Conservation (phyloP, 2,888 invertebrate genomes). For the Harmothoe impar region DNA sequence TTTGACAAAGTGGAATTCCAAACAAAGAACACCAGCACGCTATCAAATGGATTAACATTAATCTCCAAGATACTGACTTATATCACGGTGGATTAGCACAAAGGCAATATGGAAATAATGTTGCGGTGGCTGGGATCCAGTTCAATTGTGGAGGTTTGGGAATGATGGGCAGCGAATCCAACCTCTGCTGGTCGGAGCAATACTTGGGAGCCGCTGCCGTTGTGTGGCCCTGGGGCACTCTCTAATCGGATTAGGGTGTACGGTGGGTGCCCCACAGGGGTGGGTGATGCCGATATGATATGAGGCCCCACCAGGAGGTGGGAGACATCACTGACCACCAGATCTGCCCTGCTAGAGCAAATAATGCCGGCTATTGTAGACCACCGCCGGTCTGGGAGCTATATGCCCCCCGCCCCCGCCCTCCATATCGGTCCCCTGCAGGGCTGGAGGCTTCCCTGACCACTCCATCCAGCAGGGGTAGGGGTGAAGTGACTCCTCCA, state of each 20-base stretch:
- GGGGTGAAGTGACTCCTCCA: background rate
- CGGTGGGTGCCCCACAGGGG: background rate
- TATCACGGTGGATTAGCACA: too few species aligned
- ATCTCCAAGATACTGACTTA: too few species aligned
- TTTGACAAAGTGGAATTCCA: too few species aligned
- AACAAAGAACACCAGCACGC: too few species aligned
- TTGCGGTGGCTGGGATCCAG: too few species aligned
- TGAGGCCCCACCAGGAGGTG: background rate
- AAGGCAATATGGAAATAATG: too few species aligned
- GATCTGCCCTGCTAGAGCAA: background rate
- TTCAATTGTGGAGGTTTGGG: too few species aligned
- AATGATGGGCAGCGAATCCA: too few species aligned
- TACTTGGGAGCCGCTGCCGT: background rate
- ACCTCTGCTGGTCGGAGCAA: too few species aligned
- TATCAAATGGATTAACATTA: too few species aligned
- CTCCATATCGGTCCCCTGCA: background rate
- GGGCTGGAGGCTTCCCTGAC: background rate
- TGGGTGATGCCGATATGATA: slow-evolving; percentile 19
- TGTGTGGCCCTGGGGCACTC: background rate
- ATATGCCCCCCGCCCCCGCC: background rate
- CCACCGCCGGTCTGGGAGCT: background rate
- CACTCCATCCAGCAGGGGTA: background rate
- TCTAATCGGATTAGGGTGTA: background rate
- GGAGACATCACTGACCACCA: background rate
- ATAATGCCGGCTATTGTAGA: background rate